Conservation (phyloP, 2,888 invertebrate genomes). For the Drosophila cracens region DNA sequence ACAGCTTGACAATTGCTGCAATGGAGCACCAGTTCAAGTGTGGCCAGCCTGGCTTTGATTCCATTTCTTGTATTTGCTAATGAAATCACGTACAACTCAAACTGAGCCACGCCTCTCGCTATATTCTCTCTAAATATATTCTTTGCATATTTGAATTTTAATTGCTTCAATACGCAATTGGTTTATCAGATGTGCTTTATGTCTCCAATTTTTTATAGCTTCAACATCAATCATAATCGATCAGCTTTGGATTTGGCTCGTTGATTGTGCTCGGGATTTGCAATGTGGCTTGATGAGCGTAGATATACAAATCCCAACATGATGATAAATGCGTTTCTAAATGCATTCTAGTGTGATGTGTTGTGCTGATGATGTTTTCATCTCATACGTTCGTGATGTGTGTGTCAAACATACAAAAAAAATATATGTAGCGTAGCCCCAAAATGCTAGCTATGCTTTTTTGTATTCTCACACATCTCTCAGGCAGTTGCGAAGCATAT, state of each 20-base stretch:
- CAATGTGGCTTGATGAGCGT: conserved; percentile 18
- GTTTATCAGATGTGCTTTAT: conserved; percentile 10
- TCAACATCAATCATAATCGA: conserved; percentile 83
- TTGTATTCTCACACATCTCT: conserved; percentile 20
- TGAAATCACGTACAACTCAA: conserved; percentile 67
- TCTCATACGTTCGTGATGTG: conserved; percentile 46
- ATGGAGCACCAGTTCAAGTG: conserved; percentile 41
- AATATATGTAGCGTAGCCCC: conserved; percentile 30
- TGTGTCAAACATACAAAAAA: conserved; percentile 34
- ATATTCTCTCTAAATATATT: conserved; percentile 21
- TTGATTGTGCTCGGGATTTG: conserved; percentile 50
- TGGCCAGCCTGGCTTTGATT: conserved; percentile 43
- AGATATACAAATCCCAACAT: conserved; percentile 58
- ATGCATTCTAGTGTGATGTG: conserved; percentile 72
- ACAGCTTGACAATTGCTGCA: conserved; percentile 30
- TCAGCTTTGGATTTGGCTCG: conserved; percentile 65
- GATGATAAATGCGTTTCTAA: conserved; percentile 79
- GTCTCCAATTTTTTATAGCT: conserved; percentile 1
- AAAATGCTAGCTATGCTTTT: conserved; percentile 58
- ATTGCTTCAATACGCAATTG: conserved; percentile 46
- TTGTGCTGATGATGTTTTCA: conserved; percentile 31
- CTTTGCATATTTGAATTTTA: conserved; percentile 72
- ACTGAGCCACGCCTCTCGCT: conserved; percentile 34
- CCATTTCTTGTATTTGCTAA: conserved; percentile 51
- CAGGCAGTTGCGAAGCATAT: conserved; percentile 44